Evolutionary conservation across 2,888 invertebrate species (phyloP), one percentile per base, ranked within the genome.

Genomic region (Hypomecis punctinalis): DNA sequence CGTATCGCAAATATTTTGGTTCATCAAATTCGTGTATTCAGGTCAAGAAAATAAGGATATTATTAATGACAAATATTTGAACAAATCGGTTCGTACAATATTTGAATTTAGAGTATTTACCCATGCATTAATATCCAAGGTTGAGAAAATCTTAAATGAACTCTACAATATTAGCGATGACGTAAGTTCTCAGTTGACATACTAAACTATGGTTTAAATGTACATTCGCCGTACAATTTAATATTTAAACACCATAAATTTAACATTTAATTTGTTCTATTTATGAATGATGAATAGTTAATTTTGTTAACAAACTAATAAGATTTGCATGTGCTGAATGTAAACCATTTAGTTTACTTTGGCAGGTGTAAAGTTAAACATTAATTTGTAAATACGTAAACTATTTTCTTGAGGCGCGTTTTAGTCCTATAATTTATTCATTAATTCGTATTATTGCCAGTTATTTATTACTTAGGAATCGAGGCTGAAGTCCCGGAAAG

Each of bases 121-220:
- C 46, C 47, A 37, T 64, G 49, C 61, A 66, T 67, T 69, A 67
- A 66, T 53, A 55, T 39, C 55, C 62, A 67, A 69, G 71, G 71
- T 43, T 56, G 62, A 60, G 57, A 62, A 66, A 47, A 63, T 67
- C 61, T 64, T 37, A 60, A 60, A 63, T 45, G 53, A 42, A 49
- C 46, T 49, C 11, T 65, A 66, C 62, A 61, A 63, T 61, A 61
- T 62, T 45, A 64, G 55, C 57, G 53, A 52, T 66, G 68, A 63
- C 54, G 59, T 57, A 67, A 58, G 35, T 43, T 5, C 37, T 59
- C 53, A 45, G 42, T 64, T 59, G 63, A 61, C 63, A 68, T 69
- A 66, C 48, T 61, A 63, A 63, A 11, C 37, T 35, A 53, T 10
- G 10, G 49, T 62, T 64, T 49, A 58, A 56, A 64, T 53, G 10